Evolutionary conservation across 2,797 vertebrate genomes (phyloP).

Genomic region (Crenuchus spilurus): DNA sequence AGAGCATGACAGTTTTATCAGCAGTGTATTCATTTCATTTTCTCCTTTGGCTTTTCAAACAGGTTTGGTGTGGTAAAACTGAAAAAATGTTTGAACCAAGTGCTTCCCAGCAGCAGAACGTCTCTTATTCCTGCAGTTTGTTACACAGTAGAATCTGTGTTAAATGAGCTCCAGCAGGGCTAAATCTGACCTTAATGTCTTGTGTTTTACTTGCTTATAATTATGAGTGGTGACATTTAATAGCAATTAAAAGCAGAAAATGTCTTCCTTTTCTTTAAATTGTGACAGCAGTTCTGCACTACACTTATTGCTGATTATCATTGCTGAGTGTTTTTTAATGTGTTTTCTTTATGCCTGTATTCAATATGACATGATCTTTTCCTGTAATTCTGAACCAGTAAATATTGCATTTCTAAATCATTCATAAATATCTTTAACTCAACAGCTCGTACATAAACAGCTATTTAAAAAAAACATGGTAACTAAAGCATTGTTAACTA

Average conservation of each 20-base stretch:
- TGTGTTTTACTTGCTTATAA: neutral
- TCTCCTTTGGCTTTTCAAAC: neutral
- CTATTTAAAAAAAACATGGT: slow-evolving; percentile 72
- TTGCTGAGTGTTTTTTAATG: slow-evolving; percentile 4
- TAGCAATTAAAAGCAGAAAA: slow-evolving; percentile 30
- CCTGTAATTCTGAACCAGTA: slow-evolving; percentile 59
- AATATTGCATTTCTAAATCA: slow-evolving; percentile 74
- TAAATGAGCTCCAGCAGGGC: neutral
- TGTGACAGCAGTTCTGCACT: neutral
- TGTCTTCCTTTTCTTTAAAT: slow-evolving; percentile 34
- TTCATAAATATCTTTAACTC: slow-evolving; percentile 83
- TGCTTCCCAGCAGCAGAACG: neutral
- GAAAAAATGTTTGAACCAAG: neutral
- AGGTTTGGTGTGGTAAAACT: slow-evolving; percentile 41
- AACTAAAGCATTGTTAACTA: slow-evolving; percentile 77
- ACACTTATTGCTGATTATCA: neutral
- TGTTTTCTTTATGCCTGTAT: slow-evolving; percentile 13
- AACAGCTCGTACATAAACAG: slow-evolving; percentile 59
- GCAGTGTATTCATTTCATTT: neutral
- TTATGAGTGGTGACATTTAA: neutral
- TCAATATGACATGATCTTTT: slow-evolving; percentile 31
- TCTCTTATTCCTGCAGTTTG: slow-evolving; percentile 6
- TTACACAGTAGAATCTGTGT: neutral
- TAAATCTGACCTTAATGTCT: neutral
- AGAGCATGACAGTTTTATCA: neutral